Evolutionary conservation across 2,888 invertebrate species (phyloP).

Genomic region (Entomobrya proxima): DNA sequence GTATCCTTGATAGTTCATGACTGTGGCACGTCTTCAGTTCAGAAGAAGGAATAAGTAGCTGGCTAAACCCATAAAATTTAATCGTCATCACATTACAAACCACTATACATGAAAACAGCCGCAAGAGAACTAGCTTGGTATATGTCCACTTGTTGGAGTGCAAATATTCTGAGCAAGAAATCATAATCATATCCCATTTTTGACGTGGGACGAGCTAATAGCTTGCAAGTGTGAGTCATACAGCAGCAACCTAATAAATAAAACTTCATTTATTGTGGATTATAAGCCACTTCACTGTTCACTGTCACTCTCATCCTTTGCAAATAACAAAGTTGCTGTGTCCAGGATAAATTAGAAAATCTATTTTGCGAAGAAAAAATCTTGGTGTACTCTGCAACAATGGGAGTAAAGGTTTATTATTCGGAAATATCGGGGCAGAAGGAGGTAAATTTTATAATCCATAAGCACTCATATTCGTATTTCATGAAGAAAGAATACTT

Average conservation of each 20-base stretch:
- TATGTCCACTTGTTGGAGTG: background rate
- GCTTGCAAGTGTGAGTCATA: conserved; percentile 31
- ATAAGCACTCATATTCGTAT: background rate
- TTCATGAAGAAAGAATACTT: background rate
- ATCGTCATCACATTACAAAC: background rate
- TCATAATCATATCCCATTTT: background rate
- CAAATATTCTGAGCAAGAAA: background rate
- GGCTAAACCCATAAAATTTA: conserved; percentile 40
- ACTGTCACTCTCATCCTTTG: background rate
- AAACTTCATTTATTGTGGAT: background rate
- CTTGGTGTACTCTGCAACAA: conserved; percentile 76
- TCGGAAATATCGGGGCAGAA: conserved; percentile 96
- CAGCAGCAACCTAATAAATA: conserved; percentile 1
- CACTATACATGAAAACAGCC: background rate
- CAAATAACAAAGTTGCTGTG: background rate
- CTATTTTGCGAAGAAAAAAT: background rate
- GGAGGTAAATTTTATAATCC: conserved; percentile 82
- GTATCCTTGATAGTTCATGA: background rate
- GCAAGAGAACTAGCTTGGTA: background rate
- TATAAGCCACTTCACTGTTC: background rate
- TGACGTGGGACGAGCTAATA: background rate
- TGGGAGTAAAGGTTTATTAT: conserved; percentile 94
- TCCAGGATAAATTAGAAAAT: background rate
- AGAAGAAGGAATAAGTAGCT: conserved; percentile 36
- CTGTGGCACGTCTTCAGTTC: conserved; percentile 30